A percentile compares a stretch with the other conserved stretches of the same genome.
Evolutionary conservation across 2,888 invertebrate genomes (phyloP).

Genomic region (Rhyacophila evoluta): DNA sequence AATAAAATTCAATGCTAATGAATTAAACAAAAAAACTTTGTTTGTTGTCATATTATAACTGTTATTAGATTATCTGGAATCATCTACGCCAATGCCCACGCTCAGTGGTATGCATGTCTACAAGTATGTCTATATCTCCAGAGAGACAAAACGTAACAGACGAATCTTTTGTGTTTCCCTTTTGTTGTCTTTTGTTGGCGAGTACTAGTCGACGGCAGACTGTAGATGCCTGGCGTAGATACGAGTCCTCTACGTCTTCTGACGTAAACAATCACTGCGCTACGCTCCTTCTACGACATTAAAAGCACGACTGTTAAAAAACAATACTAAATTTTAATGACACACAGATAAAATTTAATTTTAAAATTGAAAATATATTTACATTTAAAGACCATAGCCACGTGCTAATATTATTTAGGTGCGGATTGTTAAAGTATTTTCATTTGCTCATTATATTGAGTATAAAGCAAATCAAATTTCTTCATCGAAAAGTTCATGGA

Average conservation of each 20-base stretch:
- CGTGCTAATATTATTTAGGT: too few relatives aligned
- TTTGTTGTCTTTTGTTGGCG: slow-evolving; percentile 18
- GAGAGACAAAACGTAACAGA: slow-evolving; percentile 24
- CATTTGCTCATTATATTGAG: too few relatives aligned
- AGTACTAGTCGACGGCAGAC: slow-evolving; percentile 13
- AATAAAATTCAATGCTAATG: too few relatives aligned
- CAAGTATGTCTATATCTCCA: slow-evolving; percentile 24
- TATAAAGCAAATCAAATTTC: too few relatives aligned
- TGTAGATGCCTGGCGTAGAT: slow-evolving; percentile 16
- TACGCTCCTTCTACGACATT: neutral
- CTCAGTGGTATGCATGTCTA: neutral
- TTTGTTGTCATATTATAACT: too few relatives aligned
- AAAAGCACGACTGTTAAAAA: neutral
- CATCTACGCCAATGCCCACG: neutral
- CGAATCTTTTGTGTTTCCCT: slow-evolving; percentile 24
- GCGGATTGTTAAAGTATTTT: too few relatives aligned
- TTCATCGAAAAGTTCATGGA: too few relatives aligned
- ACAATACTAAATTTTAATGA: neutral
- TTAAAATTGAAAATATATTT: too few relatives aligned
- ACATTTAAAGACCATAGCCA: too few relatives aligned
- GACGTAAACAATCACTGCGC: slow-evolving; percentile 22
- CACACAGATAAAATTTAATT: neutral
- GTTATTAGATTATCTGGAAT: too few relatives aligned
- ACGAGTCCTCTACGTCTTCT: slow-evolving; percentile 6
- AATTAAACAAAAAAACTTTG: too few relatives aligned